Conservation (phyloP, 2,797 vertebrate genomes). For the Lepus oiostolus region DNA sequence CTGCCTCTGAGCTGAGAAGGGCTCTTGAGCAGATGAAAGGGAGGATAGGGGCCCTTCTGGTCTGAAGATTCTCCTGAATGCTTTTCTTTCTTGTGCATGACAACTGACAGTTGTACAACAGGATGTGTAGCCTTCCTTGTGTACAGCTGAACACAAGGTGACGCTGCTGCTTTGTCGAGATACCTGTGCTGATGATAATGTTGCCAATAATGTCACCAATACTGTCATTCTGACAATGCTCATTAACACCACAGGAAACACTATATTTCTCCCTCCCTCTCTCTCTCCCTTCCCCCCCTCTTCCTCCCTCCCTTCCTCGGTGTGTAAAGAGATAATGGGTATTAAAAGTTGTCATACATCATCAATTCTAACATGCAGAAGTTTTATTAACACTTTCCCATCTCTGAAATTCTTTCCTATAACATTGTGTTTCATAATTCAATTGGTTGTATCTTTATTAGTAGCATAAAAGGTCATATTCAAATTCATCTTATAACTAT, state of each 20-base stretch:
- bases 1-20: neutral
- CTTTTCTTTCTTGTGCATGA: neutral
- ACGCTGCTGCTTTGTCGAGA: neutral
- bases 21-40: neutral
- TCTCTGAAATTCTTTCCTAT: conserved; percentile 6
- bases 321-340: neutral
- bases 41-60: neutral
- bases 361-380: neutral
- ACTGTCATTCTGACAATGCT: neutral
- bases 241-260: neutral
- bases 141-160: neutral
- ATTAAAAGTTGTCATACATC: neutral
- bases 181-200: neutral
- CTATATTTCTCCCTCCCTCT: neutral
- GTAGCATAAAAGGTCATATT: neutral
- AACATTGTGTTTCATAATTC: neutral
- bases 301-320: neutral
- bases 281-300: neutral
- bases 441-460: neutral
- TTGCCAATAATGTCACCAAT: neutral
- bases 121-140: too few species aligned
- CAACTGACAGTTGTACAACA: neutral
- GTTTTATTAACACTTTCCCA: neutral
- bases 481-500: neutral
- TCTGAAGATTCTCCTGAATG: neutral